Conservation (phyloP, 2,797 vertebrate species). For the Oreochromis mossambicus region DNA sequence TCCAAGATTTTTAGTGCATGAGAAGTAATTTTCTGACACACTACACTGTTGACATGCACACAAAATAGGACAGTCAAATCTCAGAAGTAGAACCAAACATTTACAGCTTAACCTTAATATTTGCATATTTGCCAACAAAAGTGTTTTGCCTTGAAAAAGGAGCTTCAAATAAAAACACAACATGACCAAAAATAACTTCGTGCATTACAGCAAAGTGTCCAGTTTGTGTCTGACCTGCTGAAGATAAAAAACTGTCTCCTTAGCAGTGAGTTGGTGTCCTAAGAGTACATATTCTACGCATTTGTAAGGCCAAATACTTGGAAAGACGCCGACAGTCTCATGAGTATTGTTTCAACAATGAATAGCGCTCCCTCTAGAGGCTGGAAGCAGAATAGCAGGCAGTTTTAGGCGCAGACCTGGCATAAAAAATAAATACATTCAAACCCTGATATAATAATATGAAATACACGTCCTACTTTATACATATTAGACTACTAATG, state of each 20-base stretch:
- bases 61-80: background rate
- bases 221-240: background rate
- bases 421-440: background rate
- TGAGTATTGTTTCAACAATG: background rate
- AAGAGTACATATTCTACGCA: background rate
- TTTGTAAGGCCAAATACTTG: background rate
- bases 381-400: background rate
- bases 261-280: background rate
- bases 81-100: background rate
- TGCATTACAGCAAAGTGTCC: background rate
- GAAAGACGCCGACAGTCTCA: too few species aligned
- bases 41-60: background rate
- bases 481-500: background rate
- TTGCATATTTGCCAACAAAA: background rate
- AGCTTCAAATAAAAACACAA: background rate
- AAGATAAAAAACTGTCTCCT: background rate
- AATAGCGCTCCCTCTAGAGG: conserved; percentile 20
- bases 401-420: background rate
- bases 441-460: background rate
- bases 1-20: background rate
- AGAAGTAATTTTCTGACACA: background rate
- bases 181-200: background rate
- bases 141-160: background rate
- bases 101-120: background rate
- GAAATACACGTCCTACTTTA: background rate